Base-by-base conservation (phyloP, 1,140 invertebrate species). In the Campoletis sonorensis region DNA sequence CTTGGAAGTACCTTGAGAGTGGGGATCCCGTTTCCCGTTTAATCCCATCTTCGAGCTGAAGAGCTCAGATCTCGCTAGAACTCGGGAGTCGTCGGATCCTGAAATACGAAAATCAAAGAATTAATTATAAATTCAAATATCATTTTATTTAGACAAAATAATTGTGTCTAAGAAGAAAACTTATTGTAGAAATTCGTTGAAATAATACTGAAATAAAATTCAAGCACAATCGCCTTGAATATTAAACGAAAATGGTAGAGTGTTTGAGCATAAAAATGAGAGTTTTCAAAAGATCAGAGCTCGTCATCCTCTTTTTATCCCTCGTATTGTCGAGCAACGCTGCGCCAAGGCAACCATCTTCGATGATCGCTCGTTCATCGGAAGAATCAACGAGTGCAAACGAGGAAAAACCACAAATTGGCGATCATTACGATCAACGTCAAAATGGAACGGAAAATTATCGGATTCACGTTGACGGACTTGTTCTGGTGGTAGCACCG, bases 391-490 rank as follows among this genome's bases (percentile, higher is more conserved):
- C 61, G n/a, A 64, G 23, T 72, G 8, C n/a, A 81, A 8, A 75
- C n/a, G 37, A 27, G 16, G 27, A 54, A 26, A 21, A 54, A 33
- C 37, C 26, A 37, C 16, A 82, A 45, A 8, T 68, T 5, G 30
- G 67, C 10, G 87, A 89, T 73, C 90, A 92, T 79, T 95, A 94
- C 87, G 95, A 96, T 89, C 95, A 95, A 85, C 88, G 95, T 33
- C 95, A 96, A 88, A 95, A 95, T 82, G 95, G 95, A 1, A 93
- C 93, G 0, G 95, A 95, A 82, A 96, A 96, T 89, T 94, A 94
- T 80, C 89, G 94, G 26, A 90, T 96, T 7, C 93, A 94, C 85
- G 91, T 96, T 26, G 94, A 95, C 81, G 95, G 94, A 13, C 89
- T 96, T 4, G 92, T 95, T 10, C 86, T 96, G 1, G 93, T 95